Base-by-base conservation (phyloP, 2,888 invertebrate genomes). In the Dryocosmus kuriphilus region DNA sequence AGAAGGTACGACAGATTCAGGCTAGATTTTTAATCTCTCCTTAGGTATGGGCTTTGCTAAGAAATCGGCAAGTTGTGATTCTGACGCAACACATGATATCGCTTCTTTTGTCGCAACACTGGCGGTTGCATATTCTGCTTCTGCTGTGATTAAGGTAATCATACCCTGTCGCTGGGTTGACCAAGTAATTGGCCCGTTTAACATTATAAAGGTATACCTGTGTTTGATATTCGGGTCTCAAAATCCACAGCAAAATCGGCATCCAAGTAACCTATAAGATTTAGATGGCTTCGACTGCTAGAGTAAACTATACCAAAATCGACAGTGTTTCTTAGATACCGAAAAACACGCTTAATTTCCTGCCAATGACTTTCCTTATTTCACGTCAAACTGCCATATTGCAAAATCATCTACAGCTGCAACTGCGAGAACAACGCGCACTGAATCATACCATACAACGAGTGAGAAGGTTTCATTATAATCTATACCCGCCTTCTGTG, bases 191-290 rank as follows among this genome's bases (percentile, higher is more conserved):
- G n/a, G n/a, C n/a, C n/a, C n/a, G n/a, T n/a, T n/a, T n/a, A n/a
- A n/a, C n/a, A n/a, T n/a, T n/a, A n/a, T n/a, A n/a, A n/a, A n/a
- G n/a, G n/a, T n/a, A n/a, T n/a, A n/a, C n/a, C n/a, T n/a, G n/a
- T n/a, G n/a, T n/a, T n/a, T n/a, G n/a, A 82, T 51, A 80, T 62
- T 61, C 82, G 67, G 6, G 81, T 82, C 22, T 79, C 80, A 1
- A 80, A 4, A 76, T 81, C 80, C 3, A 57, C 75, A 19, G 79
- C 82, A 22, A 75, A 84, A 38, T 84, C 82, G 19, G 82, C 79
- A 74, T 84, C 81, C 19, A 76, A 80, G 76, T 80, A 83, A 2
- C 77, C 82, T 9, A 71, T 63, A 11, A 83, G 24, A 8, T 77
- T 60, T 35, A 62, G n/a, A 19, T 76, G n/a, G 4, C 46, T 75